Evolutionary conservation across 2,113 vertebrate genomes (phyloP), one percentile per base, ranked within the genome.

Genomic region (Eulacestoma nigropectus): DNA sequence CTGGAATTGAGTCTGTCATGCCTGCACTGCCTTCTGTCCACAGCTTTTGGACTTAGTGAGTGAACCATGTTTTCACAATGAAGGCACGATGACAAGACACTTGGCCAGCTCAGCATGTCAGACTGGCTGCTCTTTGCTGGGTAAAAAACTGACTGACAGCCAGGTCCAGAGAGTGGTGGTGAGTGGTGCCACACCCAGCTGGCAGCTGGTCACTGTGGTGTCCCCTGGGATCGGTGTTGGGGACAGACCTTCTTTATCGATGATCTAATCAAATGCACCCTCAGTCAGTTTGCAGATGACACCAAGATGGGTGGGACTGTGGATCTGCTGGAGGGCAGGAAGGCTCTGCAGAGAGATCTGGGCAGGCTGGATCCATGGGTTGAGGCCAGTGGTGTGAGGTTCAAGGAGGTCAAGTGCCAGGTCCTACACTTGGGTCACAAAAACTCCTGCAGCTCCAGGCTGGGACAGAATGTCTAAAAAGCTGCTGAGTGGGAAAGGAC

Each of bases 171-270:
- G 41, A n/a, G 3, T 19, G 9, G 7, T 16, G 32, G 16, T 13
- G 41, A 26, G 16, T n/a, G 29, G 23, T n/a, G 33, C 25, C 13
- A n/a, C 14, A 37, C 8, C 9, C 27, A 42, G 16, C 9, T 37
- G 57, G 21, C 1, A 7, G 9, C 4, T 0, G 0, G 3, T 33
- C 26, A 6, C 46, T 16, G 15, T 10, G n/a, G 3, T 25, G 13
- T n/a, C 32, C 16, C 15, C 23, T 16, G 42, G 11, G 17, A 8
- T 23, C 41, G 7, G n/a, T 35, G 7, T 0, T 64, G n/a, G 7
- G 11, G 3, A 4, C 26, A 35, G 19, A 11, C 13, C 6, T 55
- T 68, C 55, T 20, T n/a, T 26, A 26, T 4, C 10, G 7, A 5
- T 47, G 21, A 32, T 13, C n/a, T 76, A 47, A n/a, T 16, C 2